These are phyloP conservation scores for Lepus townsendii DNA, from an alignment of 2,797 vertebrate species.

Conservation along the genomic window DNA sequence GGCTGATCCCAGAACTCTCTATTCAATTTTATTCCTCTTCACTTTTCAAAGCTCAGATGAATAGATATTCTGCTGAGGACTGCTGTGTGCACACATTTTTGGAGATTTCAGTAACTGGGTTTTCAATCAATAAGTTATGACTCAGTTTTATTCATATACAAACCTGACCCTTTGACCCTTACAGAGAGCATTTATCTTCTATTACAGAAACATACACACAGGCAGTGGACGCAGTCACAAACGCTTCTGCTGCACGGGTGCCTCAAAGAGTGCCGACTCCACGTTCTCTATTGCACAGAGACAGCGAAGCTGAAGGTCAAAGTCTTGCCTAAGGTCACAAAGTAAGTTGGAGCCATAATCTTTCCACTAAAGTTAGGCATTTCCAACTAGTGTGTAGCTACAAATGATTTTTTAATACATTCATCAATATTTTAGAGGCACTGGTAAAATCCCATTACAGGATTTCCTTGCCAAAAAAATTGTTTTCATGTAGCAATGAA, in stretches of 20 bases:
- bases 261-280: background rate
- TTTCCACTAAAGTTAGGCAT: background rate
- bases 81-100: background rate
- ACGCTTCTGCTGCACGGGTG: background rate
- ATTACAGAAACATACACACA: background rate
- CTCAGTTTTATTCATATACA: background rate
- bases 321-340: background rate
- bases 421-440: conserved; percentile 61
- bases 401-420: conserved; percentile 58
- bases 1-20: background rate
- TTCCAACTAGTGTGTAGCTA: conserved; percentile 12
- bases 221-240: background rate
- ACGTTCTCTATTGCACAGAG: background rate
- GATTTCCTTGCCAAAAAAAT: background rate
- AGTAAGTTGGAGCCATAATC: background rate
- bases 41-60: conserved; percentile 36
- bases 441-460: conserved; percentile 37
- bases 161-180: background rate
- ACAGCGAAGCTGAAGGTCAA: background rate
- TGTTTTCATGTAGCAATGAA: conserved; percentile 14
- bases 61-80: background rate
- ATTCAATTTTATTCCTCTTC: background rate
- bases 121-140: background rate
- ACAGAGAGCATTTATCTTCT: background rate
- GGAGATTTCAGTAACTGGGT: background rate